Conservation (phyloP, 2,888 invertebrate species). For the Petrolisthes manimaculis region DNA sequence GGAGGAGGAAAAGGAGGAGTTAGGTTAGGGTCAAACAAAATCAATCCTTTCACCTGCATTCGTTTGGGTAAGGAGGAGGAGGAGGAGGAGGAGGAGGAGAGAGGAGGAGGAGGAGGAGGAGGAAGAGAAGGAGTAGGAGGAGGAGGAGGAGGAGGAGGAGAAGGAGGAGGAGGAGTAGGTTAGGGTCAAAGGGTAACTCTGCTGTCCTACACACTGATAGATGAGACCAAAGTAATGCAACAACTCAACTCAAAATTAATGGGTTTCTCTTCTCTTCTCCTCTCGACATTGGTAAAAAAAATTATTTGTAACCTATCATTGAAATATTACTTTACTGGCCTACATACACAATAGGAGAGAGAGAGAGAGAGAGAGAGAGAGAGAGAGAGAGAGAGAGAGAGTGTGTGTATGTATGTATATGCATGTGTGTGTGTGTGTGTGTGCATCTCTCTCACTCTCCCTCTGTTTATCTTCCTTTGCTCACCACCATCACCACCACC, state of each 20-base stretch:
- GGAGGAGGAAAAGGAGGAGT: background rate
- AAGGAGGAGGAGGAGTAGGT: no score
- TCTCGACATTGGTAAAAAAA: no score
- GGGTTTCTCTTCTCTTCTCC: no score
- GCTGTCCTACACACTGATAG: no score
- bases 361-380: background rate
- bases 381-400: slow-evolving; percentile 8
- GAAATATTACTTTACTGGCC: no score
- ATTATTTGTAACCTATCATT: no score
- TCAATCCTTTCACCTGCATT: no score
- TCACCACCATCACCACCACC: background rate
- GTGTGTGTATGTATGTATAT: no score
- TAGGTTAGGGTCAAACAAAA: background rate
- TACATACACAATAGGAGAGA: background rate
- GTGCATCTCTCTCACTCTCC: background rate
- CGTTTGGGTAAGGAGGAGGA: background rate
- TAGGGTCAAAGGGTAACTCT: no score
- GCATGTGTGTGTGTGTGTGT: no score
- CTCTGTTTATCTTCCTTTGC: background rate
- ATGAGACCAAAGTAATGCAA: no score
- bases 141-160: background rate
- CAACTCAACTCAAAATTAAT: no score
- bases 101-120: background rate
- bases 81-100: background rate
- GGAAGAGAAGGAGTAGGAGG: background rate